Conservation (phyloP, 2,888 invertebrate species). For the Troides helena region DNA sequence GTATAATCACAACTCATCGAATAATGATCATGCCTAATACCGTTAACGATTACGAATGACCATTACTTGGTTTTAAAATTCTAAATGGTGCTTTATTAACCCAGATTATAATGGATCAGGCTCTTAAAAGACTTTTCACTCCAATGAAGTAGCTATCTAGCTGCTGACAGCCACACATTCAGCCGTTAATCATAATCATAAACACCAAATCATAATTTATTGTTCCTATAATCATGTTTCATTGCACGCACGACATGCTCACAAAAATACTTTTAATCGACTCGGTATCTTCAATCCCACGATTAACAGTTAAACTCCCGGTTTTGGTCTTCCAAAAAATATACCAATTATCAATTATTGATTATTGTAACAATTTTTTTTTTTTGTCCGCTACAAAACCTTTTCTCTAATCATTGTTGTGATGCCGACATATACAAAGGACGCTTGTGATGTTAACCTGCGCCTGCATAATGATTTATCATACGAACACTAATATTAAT, state of each 20-base stretch:
- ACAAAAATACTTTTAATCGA: neutral
- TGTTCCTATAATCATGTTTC: neutral
- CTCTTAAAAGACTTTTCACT: neutral
- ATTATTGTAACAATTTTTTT: neutral
- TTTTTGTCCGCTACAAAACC: neutral
- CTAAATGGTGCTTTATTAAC: conserved; percentile 12
- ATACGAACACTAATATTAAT: conserved; percentile 22
- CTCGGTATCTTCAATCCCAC: neutral
- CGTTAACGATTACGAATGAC: neutral
- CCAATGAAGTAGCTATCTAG: neutral
- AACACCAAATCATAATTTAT: neutral
- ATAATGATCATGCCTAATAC: neutral
- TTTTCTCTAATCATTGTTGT: neutral
- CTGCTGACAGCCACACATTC: no score
- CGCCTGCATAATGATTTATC: conserved; percentile 8
- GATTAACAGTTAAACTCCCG: neutral
- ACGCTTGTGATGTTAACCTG: neutral
- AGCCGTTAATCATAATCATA: no score
- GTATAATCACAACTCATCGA: neutral
- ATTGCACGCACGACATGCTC: neutral
- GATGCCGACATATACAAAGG: neutral
- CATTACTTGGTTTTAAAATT: neutral
- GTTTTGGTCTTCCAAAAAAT: neutral
- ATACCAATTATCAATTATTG: neutral
- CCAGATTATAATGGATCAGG: neutral